Conservation (phyloP, 2,888 invertebrate species). For the Trissolcus brochymenae region DNA sequence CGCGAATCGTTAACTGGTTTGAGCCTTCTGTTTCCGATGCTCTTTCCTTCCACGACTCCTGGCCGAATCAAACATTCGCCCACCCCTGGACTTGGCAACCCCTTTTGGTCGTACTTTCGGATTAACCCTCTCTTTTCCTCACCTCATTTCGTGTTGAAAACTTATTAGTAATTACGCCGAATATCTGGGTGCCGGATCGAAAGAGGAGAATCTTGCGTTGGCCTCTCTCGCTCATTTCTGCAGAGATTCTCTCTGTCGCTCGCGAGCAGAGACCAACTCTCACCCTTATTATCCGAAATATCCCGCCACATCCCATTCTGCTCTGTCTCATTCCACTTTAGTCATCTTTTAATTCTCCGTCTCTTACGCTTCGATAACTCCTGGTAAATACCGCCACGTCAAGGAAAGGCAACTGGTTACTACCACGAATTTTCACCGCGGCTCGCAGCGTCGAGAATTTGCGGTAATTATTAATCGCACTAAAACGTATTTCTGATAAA, state of each 20-base stretch:
- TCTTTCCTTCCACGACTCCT: constrained; percentile 57
- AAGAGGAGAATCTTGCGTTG: constrained; percentile 62
- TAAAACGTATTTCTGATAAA: constrained; percentile 56
- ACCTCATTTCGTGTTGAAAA: constrained; percentile 77
- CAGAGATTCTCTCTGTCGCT: constrained; percentile 35
- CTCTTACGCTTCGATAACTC: constrained; percentile 68
- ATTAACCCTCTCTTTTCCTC: constrained; percentile 76
- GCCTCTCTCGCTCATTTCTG: constrained; percentile 45
- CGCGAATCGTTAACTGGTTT: constrained; percentile 76
- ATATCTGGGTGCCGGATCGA: constrained; percentile 72
- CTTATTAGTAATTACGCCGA: constrained; percentile 76
- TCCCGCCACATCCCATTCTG: constrained; percentile 43
- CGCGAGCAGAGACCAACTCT: constrained; percentile 31
- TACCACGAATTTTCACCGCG: constrained; percentile 54
- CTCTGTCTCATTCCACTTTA: constrained; percentile 59
- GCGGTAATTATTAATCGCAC: constrained; percentile 62
- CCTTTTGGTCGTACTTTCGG: constrained; percentile 75
- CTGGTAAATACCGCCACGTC: constrained; percentile 66
- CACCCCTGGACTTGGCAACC: constrained; percentile 60
- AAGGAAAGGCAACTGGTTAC: constrained; percentile 60
- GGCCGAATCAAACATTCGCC: constrained; percentile 56
- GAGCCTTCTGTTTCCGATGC: constrained; percentile 68
- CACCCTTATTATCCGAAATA: constrained; percentile 58
- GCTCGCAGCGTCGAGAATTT: constrained; percentile 33
- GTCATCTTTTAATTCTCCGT: constrained; percentile 67